These are phyloP conservation scores for Platorchestia sp. DNA, from an alignment of 1,140 invertebrate species.

Conservation along the genomic window DNA sequence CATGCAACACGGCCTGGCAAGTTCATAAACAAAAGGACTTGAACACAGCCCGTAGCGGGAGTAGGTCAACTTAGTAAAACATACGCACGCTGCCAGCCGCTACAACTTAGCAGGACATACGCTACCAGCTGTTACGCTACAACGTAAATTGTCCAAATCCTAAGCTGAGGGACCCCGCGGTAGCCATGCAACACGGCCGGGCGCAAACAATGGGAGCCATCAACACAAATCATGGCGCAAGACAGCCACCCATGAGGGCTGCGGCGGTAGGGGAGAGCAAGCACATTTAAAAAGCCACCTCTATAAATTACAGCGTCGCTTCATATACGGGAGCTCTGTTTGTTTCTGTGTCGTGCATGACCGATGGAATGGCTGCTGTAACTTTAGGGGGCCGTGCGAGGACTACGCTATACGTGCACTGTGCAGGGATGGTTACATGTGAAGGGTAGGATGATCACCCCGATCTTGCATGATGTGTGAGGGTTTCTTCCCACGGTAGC, in stretches of 20 bases:
- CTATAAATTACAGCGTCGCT: background rate
- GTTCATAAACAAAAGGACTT: no score
- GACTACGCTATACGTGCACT: background rate
- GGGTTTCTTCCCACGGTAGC: background rate
- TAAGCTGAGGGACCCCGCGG: background rate
- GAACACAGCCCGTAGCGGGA: no score
- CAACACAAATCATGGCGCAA: background rate
- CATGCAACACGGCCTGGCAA: no score
- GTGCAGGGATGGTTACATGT: background rate
- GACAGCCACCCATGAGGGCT: conserved; percentile 3
- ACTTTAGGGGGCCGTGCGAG: no score
- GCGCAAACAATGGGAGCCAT: background rate
- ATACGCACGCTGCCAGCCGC: no score
- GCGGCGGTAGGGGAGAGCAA: background rate
- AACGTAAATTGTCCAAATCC: no score
- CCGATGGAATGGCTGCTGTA: background rate
- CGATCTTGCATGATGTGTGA: no score
- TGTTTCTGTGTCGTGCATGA: background rate
- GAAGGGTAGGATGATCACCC: no score
- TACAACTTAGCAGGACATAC: no score
- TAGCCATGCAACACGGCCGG: background rate
- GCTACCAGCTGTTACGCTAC: no score
- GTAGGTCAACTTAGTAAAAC: no score
- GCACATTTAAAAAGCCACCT: background rate
- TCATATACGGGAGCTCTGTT: conserved; percentile 6